A percentile compares a stretch with the other conserved stretches of the same genome.
Conservation (phyloP, 2,797 vertebrate genomes). For the Karalla daura region DNA sequence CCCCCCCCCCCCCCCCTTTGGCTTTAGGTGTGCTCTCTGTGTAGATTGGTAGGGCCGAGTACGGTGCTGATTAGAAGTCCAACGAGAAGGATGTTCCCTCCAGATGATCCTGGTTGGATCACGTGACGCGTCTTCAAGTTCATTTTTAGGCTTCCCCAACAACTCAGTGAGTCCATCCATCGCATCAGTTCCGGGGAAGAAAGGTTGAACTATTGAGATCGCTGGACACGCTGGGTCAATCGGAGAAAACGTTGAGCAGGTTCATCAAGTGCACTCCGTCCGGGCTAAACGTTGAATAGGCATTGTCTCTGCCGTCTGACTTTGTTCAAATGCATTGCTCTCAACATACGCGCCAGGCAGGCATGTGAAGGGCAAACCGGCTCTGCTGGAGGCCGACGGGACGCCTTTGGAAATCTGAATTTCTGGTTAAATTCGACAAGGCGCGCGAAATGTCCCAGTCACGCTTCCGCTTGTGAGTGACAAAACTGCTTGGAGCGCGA, state of each 20-base stretch:
- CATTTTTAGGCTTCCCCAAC: conserved; percentile 9
- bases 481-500: too few relatives aligned
- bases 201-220: neutral
- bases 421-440: too few relatives aligned
- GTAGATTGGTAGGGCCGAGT: conserved; percentile 65
- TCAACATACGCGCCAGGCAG: too few relatives aligned
- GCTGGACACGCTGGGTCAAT: neutral
- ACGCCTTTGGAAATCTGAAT: too few relatives aligned
- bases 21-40: conserved; percentile 61
- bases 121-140: neutral
- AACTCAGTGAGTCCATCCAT: conserved; percentile 1
- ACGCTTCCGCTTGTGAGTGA: too few relatives aligned
- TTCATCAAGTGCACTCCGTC: neutral
- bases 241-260: neutral
- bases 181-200: neutral
- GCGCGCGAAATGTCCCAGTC: too few relatives aligned
- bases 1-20: conserved; percentile 35
- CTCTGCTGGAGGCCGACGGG: too few relatives aligned
- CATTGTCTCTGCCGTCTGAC: too few relatives aligned
- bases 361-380: too few relatives aligned
- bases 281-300: too few relatives aligned
- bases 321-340: too few relatives aligned
- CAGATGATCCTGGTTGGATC: conserved; percentile 25
- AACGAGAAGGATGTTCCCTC: too few relatives aligned
- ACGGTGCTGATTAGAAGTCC: conserved; percentile 53